Percentiles rank a stretch among this genome's conserved stretches.
Evolutionary conservation across 1,140 invertebrate species (phyloP).

Genomic region (Cotesia chilonis): DNA sequence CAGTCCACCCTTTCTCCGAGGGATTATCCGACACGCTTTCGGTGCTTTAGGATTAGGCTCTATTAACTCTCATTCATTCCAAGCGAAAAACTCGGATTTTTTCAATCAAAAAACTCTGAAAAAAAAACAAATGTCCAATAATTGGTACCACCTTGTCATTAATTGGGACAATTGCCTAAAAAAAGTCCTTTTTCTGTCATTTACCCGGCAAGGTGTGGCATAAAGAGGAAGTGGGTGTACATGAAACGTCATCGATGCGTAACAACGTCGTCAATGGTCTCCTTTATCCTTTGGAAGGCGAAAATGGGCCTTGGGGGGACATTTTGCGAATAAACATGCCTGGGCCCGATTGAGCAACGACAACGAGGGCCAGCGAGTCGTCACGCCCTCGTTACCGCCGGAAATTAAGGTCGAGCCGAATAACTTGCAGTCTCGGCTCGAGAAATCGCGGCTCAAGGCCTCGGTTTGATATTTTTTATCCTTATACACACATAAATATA

Average conservation of each 20-base stretch:
- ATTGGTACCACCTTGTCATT: too few species aligned
- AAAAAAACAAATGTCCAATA: too few species aligned
- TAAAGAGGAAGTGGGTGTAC: slow-evolving; percentile 67
- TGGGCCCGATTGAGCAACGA: not conserved
- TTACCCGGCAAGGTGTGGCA: slow-evolving; percentile 58
- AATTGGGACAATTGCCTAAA: too few species aligned
- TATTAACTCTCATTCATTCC: too few species aligned
- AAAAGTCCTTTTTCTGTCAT: not conserved
- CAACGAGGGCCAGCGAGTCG: slow-evolving; percentile 9
- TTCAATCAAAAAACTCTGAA: too few species aligned
- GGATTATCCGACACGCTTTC: slow-evolving; percentile 16
- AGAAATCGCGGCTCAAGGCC: not conserved
- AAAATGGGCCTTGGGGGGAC: too few species aligned
- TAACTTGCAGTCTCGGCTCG: not conserved
- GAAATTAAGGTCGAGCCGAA: slow-evolving; percentile 14
- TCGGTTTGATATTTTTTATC: not conserved
- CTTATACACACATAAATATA: not conserved
- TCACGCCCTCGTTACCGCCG: slow-evolving; percentile 18
- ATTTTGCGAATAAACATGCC: too few species aligned
- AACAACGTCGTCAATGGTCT: slow-evolving; percentile 43
- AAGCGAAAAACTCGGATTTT: too few species aligned
- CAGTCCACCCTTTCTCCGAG: slow-evolving; percentile 24
- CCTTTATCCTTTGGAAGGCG: not conserved
- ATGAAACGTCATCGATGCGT: slow-evolving; percentile 62
- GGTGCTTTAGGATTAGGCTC: too few species aligned